Evolutionary conservation across 2,797 vertebrate genomes (phyloP).

Genomic region (Acipenser ruthenus): DNA sequence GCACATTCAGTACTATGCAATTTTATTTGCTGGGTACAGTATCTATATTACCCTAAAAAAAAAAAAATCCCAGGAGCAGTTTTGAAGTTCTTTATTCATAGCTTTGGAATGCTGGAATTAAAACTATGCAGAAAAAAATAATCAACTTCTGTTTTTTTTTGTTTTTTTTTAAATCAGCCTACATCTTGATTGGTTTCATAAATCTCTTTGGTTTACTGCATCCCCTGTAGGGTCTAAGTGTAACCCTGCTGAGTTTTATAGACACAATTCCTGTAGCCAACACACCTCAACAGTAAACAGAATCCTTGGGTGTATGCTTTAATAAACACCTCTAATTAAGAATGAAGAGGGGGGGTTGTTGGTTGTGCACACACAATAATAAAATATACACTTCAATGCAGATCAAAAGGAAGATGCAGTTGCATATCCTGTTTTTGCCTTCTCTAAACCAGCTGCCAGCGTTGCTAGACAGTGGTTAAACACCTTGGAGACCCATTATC

Average conservation of each 20-base stretch:
- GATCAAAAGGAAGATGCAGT: neutral
- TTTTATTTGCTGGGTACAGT: too few species aligned
- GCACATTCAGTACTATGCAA: too few species aligned
- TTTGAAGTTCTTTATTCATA: too few species aligned
- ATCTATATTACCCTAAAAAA: too few species aligned
- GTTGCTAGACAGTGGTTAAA: neutral
- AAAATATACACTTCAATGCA: slow-evolving; percentile 27
- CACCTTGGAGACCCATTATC: neutral
- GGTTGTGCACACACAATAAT: slow-evolving; percentile 31
- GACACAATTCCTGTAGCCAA: neutral
- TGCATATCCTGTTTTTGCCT: neutral
- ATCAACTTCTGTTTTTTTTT: neutral
- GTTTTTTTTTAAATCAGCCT: neutral
- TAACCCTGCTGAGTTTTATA: neutral
- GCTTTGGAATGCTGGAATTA: too few species aligned
- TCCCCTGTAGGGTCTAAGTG: neutral
- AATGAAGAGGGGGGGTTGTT: slow-evolving; percentile 31
- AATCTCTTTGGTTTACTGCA: neutral
- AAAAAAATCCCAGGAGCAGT: too few species aligned
- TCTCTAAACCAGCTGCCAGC: neutral
- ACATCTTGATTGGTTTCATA: neutral
- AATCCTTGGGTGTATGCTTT: neutral
- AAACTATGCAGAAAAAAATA: too few species aligned
- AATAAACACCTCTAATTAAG: slow-evolving; percentile 24
- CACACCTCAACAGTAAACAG: neutral